A percentile compares a stretch with the other conserved stretches of the same genome.
Conservation (phyloP, 2,113 vertebrate genomes). For the Murina feae region DNA sequence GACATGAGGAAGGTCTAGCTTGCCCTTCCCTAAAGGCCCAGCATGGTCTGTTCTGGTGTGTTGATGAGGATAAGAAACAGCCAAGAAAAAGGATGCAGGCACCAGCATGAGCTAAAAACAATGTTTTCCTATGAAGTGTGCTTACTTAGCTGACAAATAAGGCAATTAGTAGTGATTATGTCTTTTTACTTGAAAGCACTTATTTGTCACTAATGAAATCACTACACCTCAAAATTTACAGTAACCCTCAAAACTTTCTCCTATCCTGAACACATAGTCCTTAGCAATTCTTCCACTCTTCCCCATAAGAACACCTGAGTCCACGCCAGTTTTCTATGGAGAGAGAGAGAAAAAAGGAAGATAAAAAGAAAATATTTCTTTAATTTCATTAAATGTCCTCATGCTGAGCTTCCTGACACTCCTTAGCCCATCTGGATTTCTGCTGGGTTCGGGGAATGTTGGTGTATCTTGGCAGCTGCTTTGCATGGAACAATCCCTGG, state of each 20-base stretch:
- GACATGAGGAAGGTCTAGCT: neutral
- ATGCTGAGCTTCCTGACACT: neutral
- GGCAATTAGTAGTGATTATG: neutral
- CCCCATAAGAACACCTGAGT: neutral
- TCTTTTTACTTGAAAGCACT: neutral
- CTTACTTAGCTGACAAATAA: neutral
- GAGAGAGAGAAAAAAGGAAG: neutral
- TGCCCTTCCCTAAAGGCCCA: neutral
- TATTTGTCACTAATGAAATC: slow-evolving; percentile 13
- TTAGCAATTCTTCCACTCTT: neutral
- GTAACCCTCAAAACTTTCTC: neutral
- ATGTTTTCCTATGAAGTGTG: neutral
- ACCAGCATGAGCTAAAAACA: neutral
- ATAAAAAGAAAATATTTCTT: neutral
- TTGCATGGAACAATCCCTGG: neutral
- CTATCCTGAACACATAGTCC: neutral
- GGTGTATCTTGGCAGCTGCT: neutral
- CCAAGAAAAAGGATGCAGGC: neutral
- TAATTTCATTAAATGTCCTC: neutral
- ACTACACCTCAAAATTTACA: neutral
- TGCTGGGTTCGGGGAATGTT: neutral
- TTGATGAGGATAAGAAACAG: neutral
- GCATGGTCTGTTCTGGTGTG: neutral
- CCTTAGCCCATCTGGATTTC: slow-evolving; percentile 5
- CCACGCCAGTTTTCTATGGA: neutral